A percentile compares a stretch with the other conserved stretches of the same genome.
Evolutionary conservation across 2,113 vertebrate genomes (phyloP).

Genomic region (Thunnus maccoyii): DNA sequence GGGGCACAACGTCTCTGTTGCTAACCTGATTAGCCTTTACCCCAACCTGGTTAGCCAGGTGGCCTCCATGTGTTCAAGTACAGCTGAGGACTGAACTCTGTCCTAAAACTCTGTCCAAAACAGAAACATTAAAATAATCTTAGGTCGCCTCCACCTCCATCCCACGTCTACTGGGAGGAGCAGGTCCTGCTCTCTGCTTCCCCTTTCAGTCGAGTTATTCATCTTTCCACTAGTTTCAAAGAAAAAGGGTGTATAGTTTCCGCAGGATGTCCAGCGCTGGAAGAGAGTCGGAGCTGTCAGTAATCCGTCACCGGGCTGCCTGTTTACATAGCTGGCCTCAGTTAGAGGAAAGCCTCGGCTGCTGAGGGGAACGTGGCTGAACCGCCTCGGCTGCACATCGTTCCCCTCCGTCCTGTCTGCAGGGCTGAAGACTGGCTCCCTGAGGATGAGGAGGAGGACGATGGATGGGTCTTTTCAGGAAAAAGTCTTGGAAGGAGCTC

Average conservation of each 20-base stretch:
- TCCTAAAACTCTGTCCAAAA: too few relatives aligned
- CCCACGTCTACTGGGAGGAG: conserved; percentile 1
- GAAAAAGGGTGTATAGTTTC: conserved; percentile 16
- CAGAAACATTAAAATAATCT: background rate
- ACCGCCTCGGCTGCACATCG: too few relatives aligned
- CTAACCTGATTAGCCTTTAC: too few relatives aligned
- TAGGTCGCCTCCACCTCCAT: background rate
- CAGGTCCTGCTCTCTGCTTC: background rate
- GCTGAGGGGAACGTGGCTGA: background rate
- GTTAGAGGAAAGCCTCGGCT: conserved; percentile 2
- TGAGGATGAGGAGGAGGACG: background rate
- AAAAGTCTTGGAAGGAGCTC: background rate
- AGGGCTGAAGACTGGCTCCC: conserved; percentile 3
- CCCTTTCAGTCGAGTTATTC: background rate
- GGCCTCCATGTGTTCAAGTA: too few relatives aligned
- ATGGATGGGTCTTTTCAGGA: background rate
- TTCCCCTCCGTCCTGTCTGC: background rate
- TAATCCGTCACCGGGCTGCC: conserved; percentile 25
- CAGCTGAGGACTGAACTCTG: too few relatives aligned
- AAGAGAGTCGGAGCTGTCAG: conserved; percentile 19
- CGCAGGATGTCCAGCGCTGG: conserved; percentile 38
- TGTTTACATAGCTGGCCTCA: conserved; percentile 52
- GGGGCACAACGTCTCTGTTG: too few relatives aligned
- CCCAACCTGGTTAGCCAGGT: too few relatives aligned
- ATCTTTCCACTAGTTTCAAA: conserved; percentile 1